Percentiles rank a stretch among this genome's conserved stretches.
Conservation (phyloP, 2,113 vertebrate genomes). For the Phrynosoma blainvillii region DNA sequence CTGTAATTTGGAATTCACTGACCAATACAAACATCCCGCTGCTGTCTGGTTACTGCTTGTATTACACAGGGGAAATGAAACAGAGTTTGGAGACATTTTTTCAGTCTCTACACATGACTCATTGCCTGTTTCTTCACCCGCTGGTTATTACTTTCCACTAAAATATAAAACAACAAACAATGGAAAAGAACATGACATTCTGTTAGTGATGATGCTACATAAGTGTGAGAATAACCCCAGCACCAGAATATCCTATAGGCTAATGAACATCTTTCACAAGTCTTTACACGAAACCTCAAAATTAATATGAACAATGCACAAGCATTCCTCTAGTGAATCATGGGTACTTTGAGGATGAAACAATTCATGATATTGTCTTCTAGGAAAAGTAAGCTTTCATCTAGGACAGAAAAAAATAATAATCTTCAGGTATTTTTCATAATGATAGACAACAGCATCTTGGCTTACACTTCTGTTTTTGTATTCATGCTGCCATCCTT, state of each 20-base stretch:
- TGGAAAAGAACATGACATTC: neutral
- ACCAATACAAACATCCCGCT: neutral
- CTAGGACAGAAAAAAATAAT: no score
- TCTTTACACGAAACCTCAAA: no score
- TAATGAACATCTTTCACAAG: neutral
- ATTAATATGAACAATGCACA: no score
- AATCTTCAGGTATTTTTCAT: no score
- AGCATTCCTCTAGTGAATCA: no score
- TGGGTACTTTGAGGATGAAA: no score
- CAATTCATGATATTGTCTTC: no score
- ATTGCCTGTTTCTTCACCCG: conserved; percentile 28
- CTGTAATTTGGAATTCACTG: conserved; percentile 20
- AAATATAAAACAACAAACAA: neutral
- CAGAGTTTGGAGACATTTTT: conserved; percentile 23
- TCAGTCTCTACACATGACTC: conserved; percentile 41
- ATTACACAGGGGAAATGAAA: rapidly evolving
- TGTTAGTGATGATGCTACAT: neutral
- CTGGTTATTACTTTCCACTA: neutral
- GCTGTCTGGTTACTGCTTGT: neutral
- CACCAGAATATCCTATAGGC: neutral
- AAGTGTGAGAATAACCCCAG: neutral
- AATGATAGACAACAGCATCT: no score
- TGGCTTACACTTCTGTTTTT: no score
- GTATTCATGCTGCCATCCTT: no score
- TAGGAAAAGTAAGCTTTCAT: no score